Percentiles rank a stretch among this genome's conserved stretches.
phyloP scores from a whole-genome alignment of 2,113 vertebrate genomes.

The Phalacrocorax brasilianus region DNA sequence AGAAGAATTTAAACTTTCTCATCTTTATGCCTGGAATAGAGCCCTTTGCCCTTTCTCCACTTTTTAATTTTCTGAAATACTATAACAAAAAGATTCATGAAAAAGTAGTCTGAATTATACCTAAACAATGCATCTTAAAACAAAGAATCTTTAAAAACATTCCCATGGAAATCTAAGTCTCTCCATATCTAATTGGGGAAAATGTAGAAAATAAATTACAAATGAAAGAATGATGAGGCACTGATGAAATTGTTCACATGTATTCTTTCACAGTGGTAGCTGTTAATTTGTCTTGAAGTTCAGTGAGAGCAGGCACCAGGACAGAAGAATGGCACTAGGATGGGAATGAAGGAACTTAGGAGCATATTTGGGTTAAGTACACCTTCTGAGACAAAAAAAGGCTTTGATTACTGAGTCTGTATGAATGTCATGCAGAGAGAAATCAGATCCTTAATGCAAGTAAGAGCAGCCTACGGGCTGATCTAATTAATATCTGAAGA shows the following conservation, averaged over 20 bases:
- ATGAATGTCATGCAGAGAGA: neutral
- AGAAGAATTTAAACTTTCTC: neutral
- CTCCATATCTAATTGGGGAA: neutral
- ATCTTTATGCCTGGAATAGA: neutral
- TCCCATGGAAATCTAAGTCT: neutral
- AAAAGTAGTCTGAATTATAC: neutral
- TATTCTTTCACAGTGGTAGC: neutral
- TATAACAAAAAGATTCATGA: neutral
- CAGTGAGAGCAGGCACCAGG: neutral
- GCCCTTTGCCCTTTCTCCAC: neutral
- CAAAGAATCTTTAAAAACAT: neutral
- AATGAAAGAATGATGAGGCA: neutral
- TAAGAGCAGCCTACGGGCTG: neutral
- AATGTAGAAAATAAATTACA: neutral
- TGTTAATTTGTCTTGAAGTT: neutral
- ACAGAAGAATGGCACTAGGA: neutral
- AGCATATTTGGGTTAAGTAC: neutral
- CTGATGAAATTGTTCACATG: neutral
- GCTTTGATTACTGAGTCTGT: conserved; percentile 23
- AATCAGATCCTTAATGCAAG: conserved; percentile 9
- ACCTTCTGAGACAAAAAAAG: conserved; percentile 14
- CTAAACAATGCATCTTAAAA: neutral
- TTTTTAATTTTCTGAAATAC: neutral
- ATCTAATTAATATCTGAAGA: conserved; percentile 30
- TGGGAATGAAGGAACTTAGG: neutral